Evolutionary conservation across 2,888 invertebrate genomes (phyloP).

Genomic region (Cryptocephalus primarius): DNA sequence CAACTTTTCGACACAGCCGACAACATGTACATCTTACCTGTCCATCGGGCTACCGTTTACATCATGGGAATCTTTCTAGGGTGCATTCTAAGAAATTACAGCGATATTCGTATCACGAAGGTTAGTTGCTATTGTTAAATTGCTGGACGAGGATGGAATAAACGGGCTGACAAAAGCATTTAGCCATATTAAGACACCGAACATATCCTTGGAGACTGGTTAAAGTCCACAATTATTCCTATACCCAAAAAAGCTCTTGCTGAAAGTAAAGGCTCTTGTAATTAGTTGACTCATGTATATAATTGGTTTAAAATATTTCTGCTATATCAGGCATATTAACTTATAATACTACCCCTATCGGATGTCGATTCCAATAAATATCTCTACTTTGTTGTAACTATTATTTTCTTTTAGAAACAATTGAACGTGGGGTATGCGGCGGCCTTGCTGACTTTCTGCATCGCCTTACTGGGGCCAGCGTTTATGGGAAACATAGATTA

Average conservation of each 20-base stretch:
- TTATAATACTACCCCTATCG: too few species aligned
- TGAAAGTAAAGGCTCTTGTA: too few species aligned
- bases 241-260: too few species aligned
- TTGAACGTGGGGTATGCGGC: constrained; percentile 46
- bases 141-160: too few species aligned
- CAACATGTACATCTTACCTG: constrained; percentile 55
- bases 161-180: too few species aligned
- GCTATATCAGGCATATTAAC: too few species aligned
- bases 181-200: too few species aligned
- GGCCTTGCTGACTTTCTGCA: constrained; percentile 40
- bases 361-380: too few species aligned
- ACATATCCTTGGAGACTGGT: too few species aligned
- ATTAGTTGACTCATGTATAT: too few species aligned
- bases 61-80: constrained; percentile 56
- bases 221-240: too few species aligned
- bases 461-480: constrained; percentile 49
- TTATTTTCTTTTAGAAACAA: constrained; percentile 32
- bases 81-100: constrained; percentile 42
- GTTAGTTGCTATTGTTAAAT: constrained; percentile 26
- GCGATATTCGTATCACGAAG: constrained; percentile 37
- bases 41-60: constrained; percentile 55
- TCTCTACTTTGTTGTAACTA: neutral
- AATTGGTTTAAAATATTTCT: too few species aligned
- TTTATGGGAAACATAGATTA: constrained; percentile 53
- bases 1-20: constrained; percentile 58